A percentile compares a stretch with the other conserved stretches of the same genome.
These are phyloP conservation scores for Lophotriccus pileatus DNA, from an alignment of 2,797 vertebrate species.

Conservation along the genomic window DNA sequence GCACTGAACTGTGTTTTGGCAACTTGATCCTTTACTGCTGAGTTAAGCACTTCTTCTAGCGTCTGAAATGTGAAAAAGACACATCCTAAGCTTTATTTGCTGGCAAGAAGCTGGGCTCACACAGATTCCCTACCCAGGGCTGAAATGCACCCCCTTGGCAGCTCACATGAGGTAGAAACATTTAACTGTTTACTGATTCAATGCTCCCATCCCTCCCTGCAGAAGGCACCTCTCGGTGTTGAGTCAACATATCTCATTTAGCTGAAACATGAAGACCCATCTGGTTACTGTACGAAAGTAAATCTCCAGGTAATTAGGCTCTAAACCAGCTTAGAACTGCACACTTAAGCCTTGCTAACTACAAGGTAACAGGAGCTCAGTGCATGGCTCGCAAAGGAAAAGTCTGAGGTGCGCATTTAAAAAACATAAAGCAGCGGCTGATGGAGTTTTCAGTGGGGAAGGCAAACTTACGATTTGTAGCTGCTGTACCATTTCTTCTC, in stretches of 20 bases:
- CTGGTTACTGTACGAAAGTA: conserved; percentile 69
- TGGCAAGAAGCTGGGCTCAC: neutral
- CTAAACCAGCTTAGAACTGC: conserved; percentile 59
- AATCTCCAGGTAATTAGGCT: conserved; percentile 74
- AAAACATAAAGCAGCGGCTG: neutral
- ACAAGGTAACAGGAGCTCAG: neutral
- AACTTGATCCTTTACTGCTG: neutral
- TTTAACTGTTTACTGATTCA: neutral
- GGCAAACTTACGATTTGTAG: conserved; percentile 89
- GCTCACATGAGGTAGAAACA: neutral
- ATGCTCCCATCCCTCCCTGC: neutral
- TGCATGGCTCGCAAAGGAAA: neutral
- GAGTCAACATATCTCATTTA: conserved; percentile 33
- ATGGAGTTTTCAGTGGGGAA: neutral
- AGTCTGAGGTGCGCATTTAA: neutral
- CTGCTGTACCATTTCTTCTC: conserved; percentile 98
- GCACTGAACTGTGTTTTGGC: neutral
- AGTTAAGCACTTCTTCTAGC: neutral
- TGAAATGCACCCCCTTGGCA: neutral
- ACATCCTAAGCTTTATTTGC: neutral
- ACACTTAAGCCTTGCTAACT: neutral
- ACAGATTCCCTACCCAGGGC: neutral
- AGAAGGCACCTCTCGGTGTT: conserved; percentile 28
- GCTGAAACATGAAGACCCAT: conserved; percentile 64
- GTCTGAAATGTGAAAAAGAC: neutral